Conservation (phyloP, 1,140 invertebrate genomes). For the Coptotermes formosanus region DNA sequence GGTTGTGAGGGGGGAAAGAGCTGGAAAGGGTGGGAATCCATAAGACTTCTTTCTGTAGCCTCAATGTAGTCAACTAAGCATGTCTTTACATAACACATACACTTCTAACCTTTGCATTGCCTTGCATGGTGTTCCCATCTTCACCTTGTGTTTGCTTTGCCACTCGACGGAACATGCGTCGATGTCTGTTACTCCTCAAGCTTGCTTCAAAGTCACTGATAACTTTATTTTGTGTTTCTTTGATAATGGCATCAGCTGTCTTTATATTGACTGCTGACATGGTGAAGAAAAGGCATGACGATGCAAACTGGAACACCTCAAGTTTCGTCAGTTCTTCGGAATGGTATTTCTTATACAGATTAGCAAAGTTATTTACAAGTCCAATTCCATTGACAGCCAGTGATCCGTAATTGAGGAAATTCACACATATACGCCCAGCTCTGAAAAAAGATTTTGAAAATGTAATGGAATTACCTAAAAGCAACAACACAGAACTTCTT, state of each 20-base stretch:
- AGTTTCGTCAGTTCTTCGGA: background rate
- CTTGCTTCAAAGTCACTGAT: slow-evolving; percentile 32
- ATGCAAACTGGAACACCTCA: slow-evolving; percentile 43
- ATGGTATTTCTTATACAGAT: background rate
- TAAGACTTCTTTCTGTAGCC: too few relatives aligned
- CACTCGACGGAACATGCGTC: slow-evolving; percentile 38
- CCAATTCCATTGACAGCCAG: slow-evolving; percentile 9
- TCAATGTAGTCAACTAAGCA: too few relatives aligned
- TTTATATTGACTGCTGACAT: slow-evolving; percentile 45
- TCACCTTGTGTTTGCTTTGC: slow-evolving; percentile 36
- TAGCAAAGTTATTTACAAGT: background rate
- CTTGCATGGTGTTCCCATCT: slow-evolving; percentile 31
- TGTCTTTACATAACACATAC: too few relatives aligned
- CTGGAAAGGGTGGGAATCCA: too few relatives aligned
- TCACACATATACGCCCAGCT: background rate
- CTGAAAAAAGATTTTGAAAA: background rate
- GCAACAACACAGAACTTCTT: too few relatives aligned
- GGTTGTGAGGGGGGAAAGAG: too few relatives aligned
- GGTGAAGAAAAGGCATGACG: slow-evolving; percentile 47
- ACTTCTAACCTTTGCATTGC: slow-evolving; percentile 34
- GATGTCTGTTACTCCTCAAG: slow-evolving; percentile 37
- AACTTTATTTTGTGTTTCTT: slow-evolving; percentile 42
- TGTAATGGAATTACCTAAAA: too few relatives aligned
- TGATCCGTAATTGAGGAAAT: background rate
- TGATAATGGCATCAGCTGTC: slow-evolving; percentile 43